Conservation (phyloP, 2,797 vertebrate genomes). For the Loriculus beryllinus region DNA sequence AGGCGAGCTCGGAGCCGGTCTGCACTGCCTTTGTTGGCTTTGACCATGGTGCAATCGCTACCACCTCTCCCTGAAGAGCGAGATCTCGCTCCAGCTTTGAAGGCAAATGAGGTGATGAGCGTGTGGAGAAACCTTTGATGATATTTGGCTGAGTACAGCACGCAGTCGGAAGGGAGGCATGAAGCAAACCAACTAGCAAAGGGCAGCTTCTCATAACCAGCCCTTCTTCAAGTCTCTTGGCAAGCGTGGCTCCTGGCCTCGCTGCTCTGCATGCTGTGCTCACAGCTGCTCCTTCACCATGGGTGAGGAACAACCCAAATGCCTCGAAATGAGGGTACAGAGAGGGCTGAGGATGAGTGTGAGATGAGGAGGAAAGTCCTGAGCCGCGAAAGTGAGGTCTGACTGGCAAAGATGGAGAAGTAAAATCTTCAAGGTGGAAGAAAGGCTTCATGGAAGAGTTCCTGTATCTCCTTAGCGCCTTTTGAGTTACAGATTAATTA, state of each 20-base stretch:
- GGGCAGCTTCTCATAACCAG: slow-evolving; percentile 18
- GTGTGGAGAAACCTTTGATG: not conserved
- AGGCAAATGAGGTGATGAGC: not conserved
- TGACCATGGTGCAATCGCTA: not conserved
- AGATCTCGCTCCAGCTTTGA: not conserved
- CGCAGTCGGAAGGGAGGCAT: not conserved
- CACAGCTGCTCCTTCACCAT: not conserved
- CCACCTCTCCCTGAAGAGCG: not conserved
- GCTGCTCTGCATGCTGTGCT: not conserved
- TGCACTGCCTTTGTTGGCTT: not conserved
- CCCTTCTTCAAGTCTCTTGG: slow-evolving; percentile 19
- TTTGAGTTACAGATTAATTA: not conserved
- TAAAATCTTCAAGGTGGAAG: not conserved
- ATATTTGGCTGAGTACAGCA: not conserved
- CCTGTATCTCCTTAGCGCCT: not conserved
- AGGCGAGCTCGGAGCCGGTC: rapidly evolving
- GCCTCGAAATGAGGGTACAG: not conserved
- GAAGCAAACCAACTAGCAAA: not conserved
- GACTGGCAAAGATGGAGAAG: not conserved
- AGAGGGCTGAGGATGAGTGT: not conserved
- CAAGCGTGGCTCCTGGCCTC: slow-evolving; percentile 20
- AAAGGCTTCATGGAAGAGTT: not conserved
- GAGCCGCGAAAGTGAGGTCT: not conserved
- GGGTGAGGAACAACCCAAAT: not conserved
- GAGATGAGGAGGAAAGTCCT: not conserved